A percentile compares a stretch with the other conserved stretches of the same genome.
Evolutionary conservation across 2,113 vertebrate genomes (phyloP).

Genomic region (Hystrix cristata): DNA sequence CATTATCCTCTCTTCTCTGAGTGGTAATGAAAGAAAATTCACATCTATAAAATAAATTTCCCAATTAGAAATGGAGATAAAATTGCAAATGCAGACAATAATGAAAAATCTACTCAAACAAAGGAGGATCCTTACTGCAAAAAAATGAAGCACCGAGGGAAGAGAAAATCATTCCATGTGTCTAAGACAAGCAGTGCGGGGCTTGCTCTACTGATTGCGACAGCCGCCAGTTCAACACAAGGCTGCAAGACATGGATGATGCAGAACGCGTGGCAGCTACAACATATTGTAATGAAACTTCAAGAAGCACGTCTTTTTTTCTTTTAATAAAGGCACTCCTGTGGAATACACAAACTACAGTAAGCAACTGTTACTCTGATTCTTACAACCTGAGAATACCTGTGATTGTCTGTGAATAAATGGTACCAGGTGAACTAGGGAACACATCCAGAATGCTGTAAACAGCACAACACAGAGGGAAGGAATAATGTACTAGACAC

Average conservation of each 20-base stretch:
- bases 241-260: background rate
- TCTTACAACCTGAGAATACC: background rate
- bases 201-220: background rate
- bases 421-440: background rate
- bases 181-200: background rate
- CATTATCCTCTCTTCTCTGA: background rate
- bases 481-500: background rate
- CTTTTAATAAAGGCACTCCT: constrained; percentile 48
- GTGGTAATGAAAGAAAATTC: constrained; percentile 54
- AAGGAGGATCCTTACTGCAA: background rate
- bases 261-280: constrained; percentile 22
- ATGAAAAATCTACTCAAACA: constrained; percentile 24
- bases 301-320: background rate
- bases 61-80: constrained; percentile 33
- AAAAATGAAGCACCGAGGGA: background rate
- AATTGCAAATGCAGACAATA: constrained; percentile 11
- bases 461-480: background rate
- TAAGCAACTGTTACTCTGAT: background rate
- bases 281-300: background rate
- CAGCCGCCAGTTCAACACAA: background rate
- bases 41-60: background rate
- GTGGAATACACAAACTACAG: background rate
- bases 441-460: background rate
- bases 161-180: background rate
- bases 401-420: background rate